phyloP scores from a whole-genome alignment of 2,888 invertebrate species.

The Heliothis peltigera region DNA sequence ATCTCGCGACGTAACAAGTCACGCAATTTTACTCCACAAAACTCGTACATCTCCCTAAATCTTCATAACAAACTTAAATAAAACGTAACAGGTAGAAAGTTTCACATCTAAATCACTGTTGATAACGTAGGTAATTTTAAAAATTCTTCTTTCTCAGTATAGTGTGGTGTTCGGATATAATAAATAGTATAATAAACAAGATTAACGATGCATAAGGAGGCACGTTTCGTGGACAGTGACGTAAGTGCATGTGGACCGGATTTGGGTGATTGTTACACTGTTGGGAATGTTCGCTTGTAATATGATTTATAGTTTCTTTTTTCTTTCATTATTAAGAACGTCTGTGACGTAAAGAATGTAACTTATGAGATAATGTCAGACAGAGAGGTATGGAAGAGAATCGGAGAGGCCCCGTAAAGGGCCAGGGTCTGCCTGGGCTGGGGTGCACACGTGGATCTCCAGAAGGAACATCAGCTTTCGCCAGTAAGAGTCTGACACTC shows the following conservation, averaged over 20 bases:
- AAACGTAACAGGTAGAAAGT: conserved; percentile 49
- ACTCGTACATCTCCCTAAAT: conserved; percentile 33
- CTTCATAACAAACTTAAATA: conserved; percentile 47
- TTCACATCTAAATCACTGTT: conserved; percentile 51
- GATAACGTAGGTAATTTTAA: conserved; percentile 67
- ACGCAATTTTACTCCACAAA: conserved; percentile 3
- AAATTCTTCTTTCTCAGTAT: conserved; percentile 58
- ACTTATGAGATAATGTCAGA: too few species aligned
- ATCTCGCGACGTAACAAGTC: not conserved
- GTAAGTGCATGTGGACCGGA: conserved; percentile 77
- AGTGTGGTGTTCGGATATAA: conserved; percentile 77
- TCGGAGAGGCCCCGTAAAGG: too few species aligned
- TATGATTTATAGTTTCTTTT: too few species aligned
- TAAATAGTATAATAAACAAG: conserved; percentile 88
- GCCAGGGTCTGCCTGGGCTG: too few species aligned
- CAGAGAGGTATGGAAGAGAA: too few species aligned
- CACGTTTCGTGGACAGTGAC: conserved; percentile 86
- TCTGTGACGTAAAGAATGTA: too few species aligned
- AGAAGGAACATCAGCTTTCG: too few species aligned
- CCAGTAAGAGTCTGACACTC: too few species aligned
- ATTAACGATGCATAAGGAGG: conserved; percentile 88
- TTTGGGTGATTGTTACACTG: conserved; percentile 67
- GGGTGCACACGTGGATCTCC: too few species aligned
- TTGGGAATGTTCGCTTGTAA: conserved; percentile 42
- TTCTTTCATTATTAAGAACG: too few species aligned